phyloP scores from a whole-genome alignment of 2,113 vertebrate genomes.

The Promerops cafer region DNA sequence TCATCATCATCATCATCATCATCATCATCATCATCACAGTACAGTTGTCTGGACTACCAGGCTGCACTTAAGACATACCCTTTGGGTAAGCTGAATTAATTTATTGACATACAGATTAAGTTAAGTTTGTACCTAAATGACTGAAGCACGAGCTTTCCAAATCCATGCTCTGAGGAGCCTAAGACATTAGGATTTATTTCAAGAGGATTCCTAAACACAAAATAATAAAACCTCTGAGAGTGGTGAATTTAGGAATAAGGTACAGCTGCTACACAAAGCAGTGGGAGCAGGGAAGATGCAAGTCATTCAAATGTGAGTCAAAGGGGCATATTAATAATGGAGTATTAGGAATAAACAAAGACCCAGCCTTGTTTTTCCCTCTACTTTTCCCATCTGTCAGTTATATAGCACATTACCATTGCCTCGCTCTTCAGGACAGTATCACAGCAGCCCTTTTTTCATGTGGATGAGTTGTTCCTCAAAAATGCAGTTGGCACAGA shows the following conservation, averaged over 20 bases:
- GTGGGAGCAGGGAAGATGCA: neutral
- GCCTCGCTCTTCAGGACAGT: neutral
- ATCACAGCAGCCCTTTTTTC: conserved; percentile 4
- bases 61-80: neutral
- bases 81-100: neutral
- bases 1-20: no score
- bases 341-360: neutral
- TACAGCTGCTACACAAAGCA: neutral
- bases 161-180: neutral
- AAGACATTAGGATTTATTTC: neutral
- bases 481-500: conserved; percentile 41
- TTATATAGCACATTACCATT: neutral
- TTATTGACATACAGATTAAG: neutral
- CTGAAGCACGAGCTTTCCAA: neutral
- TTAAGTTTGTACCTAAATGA: neutral
- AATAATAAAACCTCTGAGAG: neutral
- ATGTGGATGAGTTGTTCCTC: conserved; percentile 15
- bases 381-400: neutral
- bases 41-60: neutral
- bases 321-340: neutral
- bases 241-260: neutral
- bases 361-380: neutral
- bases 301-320: neutral
- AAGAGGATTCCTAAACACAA: neutral
- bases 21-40: neutral